phyloP scores from a whole-genome alignment of 2,888 invertebrate genomes.

The Lochmaea capreae region DNA sequence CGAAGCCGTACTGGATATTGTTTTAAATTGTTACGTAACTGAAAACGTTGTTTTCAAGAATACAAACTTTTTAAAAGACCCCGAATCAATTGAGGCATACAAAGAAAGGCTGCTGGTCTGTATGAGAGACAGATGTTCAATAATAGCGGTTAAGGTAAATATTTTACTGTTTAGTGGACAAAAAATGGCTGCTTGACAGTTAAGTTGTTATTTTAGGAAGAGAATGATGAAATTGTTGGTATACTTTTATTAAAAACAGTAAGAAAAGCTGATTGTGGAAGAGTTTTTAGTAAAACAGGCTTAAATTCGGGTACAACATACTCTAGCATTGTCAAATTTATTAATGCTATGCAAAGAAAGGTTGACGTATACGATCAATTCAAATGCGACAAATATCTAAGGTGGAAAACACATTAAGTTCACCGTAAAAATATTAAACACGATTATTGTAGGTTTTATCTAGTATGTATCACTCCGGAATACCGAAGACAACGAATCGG shows the following conservation, averaged over 20 bases:
- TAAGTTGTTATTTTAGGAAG: constrained; percentile 24
- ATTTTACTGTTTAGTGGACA: neutral
- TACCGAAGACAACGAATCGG: constrained; percentile 54
- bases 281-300: constrained; percentile 58
- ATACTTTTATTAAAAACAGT: constrained; percentile 58
- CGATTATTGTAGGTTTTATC: constrained; percentile 39
- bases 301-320: constrained; percentile 59
- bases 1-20: constrained; percentile 54
- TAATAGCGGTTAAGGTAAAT: constrained; percentile 56
- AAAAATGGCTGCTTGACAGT: neutral
- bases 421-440: neutral
- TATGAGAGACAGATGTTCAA: constrained; percentile 58
- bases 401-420: constrained; percentile 15
- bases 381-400: constrained; percentile 57
- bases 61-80: constrained; percentile 56
- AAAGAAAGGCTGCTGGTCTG: constrained; percentile 53
- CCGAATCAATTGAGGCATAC: constrained; percentile 56
- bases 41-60: constrained; percentile 60
- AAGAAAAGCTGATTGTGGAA: constrained; percentile 56
- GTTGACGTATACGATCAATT: constrained; percentile 58
- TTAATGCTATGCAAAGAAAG: constrained; percentile 57
- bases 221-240: constrained; percentile 54
- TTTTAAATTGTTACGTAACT: constrained; percentile 55
- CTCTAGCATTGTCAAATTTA: constrained; percentile 55
- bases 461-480: constrained; percentile 57